Percentiles rank a stretch among this genome's conserved stretches.
These are phyloP conservation scores for Chloroclysta siterata DNA, from an alignment of 2,888 invertebrate genomes.

Conservation along the genomic window DNA sequence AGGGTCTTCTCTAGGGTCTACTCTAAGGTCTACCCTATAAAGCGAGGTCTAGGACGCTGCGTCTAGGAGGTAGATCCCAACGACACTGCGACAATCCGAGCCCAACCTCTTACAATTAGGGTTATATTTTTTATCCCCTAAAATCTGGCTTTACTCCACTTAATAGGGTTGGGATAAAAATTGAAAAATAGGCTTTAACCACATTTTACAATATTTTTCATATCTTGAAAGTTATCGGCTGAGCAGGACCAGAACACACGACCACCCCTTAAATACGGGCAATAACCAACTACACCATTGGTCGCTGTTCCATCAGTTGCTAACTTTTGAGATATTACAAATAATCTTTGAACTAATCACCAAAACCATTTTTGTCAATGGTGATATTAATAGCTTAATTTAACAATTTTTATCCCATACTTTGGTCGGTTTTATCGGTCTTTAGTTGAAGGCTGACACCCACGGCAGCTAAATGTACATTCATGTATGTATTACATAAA, in stretches of 20 bases:
- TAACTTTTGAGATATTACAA: background rate
- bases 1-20: no score
- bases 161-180: background rate
- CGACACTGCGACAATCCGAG: conserved; percentile 6
- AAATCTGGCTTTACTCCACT: background rate
- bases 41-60: background rate
- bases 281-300: background rate
- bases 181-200: background rate
- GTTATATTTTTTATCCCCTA: background rate
- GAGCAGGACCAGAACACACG: background rate
- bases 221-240: background rate
- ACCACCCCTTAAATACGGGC: background rate
- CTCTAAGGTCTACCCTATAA: background rate
- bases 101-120: background rate
- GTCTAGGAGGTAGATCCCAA: background rate
- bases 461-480: conserved; percentile 1
- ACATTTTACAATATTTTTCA: background rate
- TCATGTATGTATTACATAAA: background rate
- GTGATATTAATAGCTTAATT: background rate
- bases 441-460: background rate
- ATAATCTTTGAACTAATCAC: background rate
- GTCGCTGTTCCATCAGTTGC: background rate
- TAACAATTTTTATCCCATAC: background rate
- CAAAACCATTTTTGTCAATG: background rate
- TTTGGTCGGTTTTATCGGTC: conserved; percentile 1